Evolutionary conservation across 2,888 invertebrate genomes (phyloP).

Genomic region (Panopea generosa): DNA sequence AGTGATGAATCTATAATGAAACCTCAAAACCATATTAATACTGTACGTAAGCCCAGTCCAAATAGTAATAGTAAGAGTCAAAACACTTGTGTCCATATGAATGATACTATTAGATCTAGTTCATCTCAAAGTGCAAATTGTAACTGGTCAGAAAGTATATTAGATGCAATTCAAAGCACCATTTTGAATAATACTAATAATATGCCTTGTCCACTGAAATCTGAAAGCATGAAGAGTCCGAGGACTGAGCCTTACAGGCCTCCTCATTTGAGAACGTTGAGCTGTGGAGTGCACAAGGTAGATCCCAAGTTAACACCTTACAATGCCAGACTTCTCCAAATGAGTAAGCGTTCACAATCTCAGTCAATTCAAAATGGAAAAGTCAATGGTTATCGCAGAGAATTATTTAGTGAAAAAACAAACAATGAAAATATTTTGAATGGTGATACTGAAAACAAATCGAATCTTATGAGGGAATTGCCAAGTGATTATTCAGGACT

Average conservation of each 20-base stretch:
- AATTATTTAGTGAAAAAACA: not conserved
- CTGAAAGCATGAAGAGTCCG: not conserved
- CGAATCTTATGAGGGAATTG: no score
- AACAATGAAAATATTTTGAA: not conserved
- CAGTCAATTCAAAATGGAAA: not conserved
- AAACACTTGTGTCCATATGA: no score
- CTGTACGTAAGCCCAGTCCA: no score
- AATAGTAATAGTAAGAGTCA: no score
- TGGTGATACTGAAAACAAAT: no score
- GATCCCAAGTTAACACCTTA: constrained; percentile 48
- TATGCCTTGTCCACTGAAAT: no score
- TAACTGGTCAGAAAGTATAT: constrained; percentile 16
- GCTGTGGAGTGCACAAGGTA: not conserved
- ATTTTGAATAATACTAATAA: constrained; percentile 18
- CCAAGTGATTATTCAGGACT: no score
- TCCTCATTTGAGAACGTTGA: constrained; percentile 11
- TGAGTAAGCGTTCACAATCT: constrained; percentile 28
- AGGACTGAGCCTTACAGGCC: constrained; percentile 7
- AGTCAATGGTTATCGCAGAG: not conserved
- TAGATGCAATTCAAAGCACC: constrained; percentile 19
- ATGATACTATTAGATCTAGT: no score
- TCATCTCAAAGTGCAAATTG: not conserved
- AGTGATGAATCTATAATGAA: no score
- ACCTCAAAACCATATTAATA: no score
- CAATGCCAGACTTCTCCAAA: constrained; percentile 52